Evolutionary conservation across 1,140 invertebrate genomes (phyloP), one percentile per base, ranked within the genome.

Genomic region (Tetranychus urticae): DNA sequence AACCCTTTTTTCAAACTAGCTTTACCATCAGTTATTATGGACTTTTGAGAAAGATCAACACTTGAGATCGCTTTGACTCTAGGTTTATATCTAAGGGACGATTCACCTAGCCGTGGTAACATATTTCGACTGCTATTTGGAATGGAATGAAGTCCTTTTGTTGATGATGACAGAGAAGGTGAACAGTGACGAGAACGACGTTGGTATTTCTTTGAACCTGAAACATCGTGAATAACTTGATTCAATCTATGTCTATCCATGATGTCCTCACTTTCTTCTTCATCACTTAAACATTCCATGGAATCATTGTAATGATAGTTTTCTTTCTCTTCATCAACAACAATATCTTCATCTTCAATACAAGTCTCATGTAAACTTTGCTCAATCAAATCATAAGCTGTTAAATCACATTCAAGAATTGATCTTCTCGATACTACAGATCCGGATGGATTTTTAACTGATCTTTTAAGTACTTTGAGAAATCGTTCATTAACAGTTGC

Each of bases 401-500:
- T 88, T 13, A 88, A 82, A 68, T 86, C 79, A 71, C 84, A 86
- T 67, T 86, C 82, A 14, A 89, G 73, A 62, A 88, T 88, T 31
- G 84, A 86, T 56, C 79, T 78, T 36, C 77, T 42, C 42, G 57
- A 58, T 10, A 33, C 23, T 23, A 45, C 33, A 14, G 57, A 45
- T 7, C 42, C 34, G 12, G 7, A 45, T 58, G 57, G 57, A 42
- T 58, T 35, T 58, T 46, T 58, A n/a, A 46, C 14, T 46, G 57
- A 58, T 46, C 14, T 58, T 45, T 34, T 23, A 42, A 58, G 14
- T 58, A 46, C 42, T 45, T 35, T 31, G 14, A 58, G 14, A 42
- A 58, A 42, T 42, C 42, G 50, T 45, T 45, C 57, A 46, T 58
- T 58, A 2, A 58, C 57, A 4, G 57, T 58, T 4, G 56, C 39